phyloP scores from a whole-genome alignment of 92 coral and sea anemone genomes.

The Scolanthus callimorphus region DNA sequence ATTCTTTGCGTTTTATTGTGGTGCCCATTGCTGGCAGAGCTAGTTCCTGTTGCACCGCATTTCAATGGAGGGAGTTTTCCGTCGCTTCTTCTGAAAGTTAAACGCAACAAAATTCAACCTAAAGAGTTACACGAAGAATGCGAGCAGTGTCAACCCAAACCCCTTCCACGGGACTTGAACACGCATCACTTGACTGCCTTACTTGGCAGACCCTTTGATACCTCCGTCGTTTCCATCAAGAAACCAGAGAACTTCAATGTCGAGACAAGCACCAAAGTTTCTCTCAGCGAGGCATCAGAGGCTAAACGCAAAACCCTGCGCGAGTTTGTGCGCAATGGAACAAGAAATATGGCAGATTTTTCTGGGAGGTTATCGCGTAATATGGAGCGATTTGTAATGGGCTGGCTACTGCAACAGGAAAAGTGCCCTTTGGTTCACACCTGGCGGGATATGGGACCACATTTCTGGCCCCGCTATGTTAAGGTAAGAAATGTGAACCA shows the following conservation, averaged over 20 bases:
- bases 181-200: slow-evolving; percentile 2
- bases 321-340: neutral
- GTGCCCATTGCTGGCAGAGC: too few relatives aligned
- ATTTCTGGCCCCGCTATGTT: slow-evolving; percentile 75
- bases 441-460: slow-evolving; percentile 68
- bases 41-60: too few relatives aligned
- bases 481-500: slow-evolving; percentile 63
- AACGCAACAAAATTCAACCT: slow-evolving; percentile 20
- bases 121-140: slow-evolving; percentile 28
- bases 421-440: slow-evolving; percentile 54
- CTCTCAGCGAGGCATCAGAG: neutral
- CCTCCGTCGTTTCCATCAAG: slow-evolving; percentile 7
- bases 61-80: slow-evolving; percentile 6
- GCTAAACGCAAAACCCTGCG: neutral
- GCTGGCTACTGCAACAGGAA: slow-evolving; percentile 55
- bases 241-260: slow-evolving; percentile 6
- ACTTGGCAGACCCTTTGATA: slow-evolving; percentile 10
- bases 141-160: slow-evolving; percentile 23
- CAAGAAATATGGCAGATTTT: slow-evolving; percentile 5
- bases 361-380: neutral
- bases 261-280: neutral
- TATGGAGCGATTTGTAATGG: slow-evolving; percentile 44
- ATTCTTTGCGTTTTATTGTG: too few relatives aligned
- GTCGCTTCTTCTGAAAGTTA: neutral
- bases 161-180: slow-evolving; percentile 7